Evolutionary conservation across 1,140 invertebrate species (phyloP).

Genomic region (Trinorchestia longiramus): DNA sequence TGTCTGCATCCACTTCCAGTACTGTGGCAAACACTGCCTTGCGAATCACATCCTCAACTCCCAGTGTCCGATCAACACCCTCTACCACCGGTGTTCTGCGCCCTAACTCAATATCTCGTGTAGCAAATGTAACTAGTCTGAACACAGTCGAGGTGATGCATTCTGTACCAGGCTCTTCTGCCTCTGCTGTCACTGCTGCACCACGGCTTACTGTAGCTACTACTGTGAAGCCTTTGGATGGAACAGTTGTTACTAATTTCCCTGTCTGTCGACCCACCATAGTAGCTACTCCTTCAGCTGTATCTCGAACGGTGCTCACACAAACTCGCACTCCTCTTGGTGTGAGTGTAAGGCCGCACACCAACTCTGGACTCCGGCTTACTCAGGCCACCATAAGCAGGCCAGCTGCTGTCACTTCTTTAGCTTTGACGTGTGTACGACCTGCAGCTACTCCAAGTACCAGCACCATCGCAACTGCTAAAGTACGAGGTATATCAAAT

Average conservation of each 20-base stretch:
- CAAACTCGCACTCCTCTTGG: neutral
- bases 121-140: neutral
- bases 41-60: neutral
- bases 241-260: neutral
- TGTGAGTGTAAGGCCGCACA: neutral
- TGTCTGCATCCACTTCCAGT: neutral
- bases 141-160: conserved; percentile 15
- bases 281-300: conserved; percentile 20
- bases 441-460: conserved; percentile 19
- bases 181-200: neutral
- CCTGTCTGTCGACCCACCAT: neutral
- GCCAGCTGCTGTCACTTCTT: conserved; percentile 11
- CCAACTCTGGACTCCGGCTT: neutral
- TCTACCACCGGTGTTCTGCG: conserved; percentile 8
- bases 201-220: neutral
- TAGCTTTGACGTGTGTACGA: conserved; percentile 21
- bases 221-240: neutral
- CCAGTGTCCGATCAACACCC: neutral
- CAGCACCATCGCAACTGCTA: neutral
- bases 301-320: conserved; percentile 7
- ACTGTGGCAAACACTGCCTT: neutral
- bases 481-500: neutral
- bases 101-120: conserved; percentile 27
- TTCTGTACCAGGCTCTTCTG: neutral
- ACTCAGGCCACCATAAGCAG: conserved; percentile 19